A percentile compares a stretch with the other conserved stretches of the same genome.
phyloP scores from a whole-genome alignment of 2,113 vertebrate species.

The Semnornis frantzii region DNA sequence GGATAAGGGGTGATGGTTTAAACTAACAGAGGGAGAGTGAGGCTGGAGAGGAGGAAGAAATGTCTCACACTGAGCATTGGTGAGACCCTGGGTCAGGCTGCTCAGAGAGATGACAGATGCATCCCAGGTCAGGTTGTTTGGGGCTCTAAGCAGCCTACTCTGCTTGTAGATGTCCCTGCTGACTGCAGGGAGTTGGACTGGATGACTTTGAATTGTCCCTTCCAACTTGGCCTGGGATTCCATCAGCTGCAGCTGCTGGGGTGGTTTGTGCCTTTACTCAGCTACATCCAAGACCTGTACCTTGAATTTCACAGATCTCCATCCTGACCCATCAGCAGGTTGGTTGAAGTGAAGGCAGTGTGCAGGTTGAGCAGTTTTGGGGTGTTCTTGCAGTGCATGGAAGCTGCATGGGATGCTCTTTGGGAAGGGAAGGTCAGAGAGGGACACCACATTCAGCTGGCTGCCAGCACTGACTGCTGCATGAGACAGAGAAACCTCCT shows the following conservation, averaged over 20 bases:
- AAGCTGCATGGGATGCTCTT: neutral
- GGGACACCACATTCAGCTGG: fast-evolving
- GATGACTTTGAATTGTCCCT: too few relatives aligned
- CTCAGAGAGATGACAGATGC: too few relatives aligned
- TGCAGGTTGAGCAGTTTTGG: neutral
- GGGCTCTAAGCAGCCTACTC: too few relatives aligned
- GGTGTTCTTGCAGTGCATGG: neutral
- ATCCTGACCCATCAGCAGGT: fast-evolving
- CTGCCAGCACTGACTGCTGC: fast-evolving
- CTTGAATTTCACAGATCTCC: neutral
- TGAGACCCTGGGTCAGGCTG: too few relatives aligned
- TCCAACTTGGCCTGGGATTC: neutral
- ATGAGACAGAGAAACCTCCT: fast-evolving
- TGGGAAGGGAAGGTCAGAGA: neutral
- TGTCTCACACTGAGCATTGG: too few relatives aligned
- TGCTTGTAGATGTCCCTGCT: too few relatives aligned
- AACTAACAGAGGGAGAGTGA: too few relatives aligned
- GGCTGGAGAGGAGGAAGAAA: too few relatives aligned
- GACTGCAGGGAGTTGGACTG: too few relatives aligned
- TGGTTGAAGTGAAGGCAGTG: neutral
- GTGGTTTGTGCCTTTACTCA: neutral
- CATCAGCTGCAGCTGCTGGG: neutral
- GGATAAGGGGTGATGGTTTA: too few relatives aligned
- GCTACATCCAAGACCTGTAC: fast-evolving
- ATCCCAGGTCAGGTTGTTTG: too few relatives aligned